A percentile compares a stretch with the other conserved stretches of the same genome.
phyloP scores from a whole-genome alignment of 2,113 vertebrate species.

The Tetrao urogallus region DNA sequence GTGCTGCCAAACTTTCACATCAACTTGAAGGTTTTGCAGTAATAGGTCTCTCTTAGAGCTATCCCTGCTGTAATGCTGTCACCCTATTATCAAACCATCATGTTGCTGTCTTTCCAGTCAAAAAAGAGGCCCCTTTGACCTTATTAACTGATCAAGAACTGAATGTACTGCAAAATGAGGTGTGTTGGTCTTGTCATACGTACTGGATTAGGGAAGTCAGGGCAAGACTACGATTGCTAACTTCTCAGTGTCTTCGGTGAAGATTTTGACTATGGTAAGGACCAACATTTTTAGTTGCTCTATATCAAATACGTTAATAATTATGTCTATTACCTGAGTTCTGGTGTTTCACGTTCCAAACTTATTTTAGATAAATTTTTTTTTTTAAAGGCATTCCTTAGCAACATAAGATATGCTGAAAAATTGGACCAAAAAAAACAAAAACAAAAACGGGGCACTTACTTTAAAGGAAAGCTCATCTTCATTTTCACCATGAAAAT shows the following conservation, averaged over 20 bases:
- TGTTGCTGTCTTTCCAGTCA: neutral
- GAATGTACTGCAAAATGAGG: neutral
- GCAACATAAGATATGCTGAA: neutral
- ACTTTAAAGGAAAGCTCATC: conserved; percentile 94
- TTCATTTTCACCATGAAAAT: conserved; percentile 85
- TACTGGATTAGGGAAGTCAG: neutral
- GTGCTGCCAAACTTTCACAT: neutral
- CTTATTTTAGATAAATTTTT: neutral
- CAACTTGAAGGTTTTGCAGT: neutral
- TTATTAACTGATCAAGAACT: neutral
- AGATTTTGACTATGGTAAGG: neutral
- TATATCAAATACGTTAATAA: neutral
- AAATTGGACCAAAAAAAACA: neutral
- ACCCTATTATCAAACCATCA: neutral
- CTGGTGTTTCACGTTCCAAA: neutral
- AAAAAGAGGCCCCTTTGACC: neutral
- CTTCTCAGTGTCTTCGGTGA: neutral
- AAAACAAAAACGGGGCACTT: conserved; percentile 17
- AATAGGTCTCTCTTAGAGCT: neutral
- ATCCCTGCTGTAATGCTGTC: neutral
- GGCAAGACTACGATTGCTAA: neutral
- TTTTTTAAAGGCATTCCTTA: neutral
- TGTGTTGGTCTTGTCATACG: neutral
- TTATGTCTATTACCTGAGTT: neutral
- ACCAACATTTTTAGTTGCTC: neutral